Evolutionary conservation across 2,113 vertebrate species (phyloP).

Genomic region (Cynopterus brachyotis): DNA sequence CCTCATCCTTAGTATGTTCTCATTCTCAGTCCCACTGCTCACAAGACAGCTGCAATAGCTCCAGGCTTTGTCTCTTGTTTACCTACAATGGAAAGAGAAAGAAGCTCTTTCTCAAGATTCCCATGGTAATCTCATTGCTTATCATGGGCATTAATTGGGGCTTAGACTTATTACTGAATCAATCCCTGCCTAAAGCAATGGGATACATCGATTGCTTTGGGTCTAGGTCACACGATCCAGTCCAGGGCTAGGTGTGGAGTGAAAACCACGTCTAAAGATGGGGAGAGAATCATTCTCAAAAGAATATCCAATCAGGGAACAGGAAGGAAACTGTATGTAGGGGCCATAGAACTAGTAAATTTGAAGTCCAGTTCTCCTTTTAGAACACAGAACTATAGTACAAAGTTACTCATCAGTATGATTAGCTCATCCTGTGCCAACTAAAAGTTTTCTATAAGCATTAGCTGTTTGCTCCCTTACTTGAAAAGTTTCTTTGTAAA

Average conservation of each 20-base stretch:
- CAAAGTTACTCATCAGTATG: neutral
- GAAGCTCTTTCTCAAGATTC: neutral
- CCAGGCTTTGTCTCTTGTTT: neutral
- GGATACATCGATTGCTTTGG: neutral
- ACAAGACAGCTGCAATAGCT: neutral
- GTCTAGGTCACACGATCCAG: neutral
- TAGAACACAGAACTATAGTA: neutral
- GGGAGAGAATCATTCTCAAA: neutral
- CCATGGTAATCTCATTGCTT: neutral
- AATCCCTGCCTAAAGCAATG: neutral
- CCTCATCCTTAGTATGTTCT: neutral
- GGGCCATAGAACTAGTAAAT: neutral
- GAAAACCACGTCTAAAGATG: neutral
- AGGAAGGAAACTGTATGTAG: neutral
- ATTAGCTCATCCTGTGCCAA: constrained; percentile 26
- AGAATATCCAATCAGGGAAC: neutral
- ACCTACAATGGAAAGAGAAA: neutral
- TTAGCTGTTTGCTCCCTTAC: neutral
- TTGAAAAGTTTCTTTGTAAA: constrained; percentile 16
- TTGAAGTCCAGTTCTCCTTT: neutral
- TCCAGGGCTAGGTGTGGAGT: neutral
- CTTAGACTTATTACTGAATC: neutral
- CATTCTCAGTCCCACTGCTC: neutral
- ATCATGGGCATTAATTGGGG: neutral
- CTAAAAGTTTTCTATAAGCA: constrained; percentile 28